Evolutionary conservation across 1,140 invertebrate genomes (phyloP).

Genomic region (Apis cerana): DNA sequence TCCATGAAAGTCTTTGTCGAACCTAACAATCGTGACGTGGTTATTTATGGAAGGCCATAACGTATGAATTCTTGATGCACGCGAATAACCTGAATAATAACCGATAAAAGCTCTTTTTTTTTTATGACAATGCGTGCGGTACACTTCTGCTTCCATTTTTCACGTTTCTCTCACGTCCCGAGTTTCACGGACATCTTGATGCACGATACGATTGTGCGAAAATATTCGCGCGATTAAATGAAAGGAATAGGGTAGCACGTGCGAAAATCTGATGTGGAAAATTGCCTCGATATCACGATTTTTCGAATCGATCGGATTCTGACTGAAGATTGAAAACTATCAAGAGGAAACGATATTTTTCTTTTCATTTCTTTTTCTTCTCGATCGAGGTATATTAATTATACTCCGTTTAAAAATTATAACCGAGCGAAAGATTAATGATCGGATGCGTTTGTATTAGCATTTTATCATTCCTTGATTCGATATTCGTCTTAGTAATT

Average conservation of each 20-base stretch:
- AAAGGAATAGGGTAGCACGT: neutral
- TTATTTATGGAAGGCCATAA: conserved; percentile 36
- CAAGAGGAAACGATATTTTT: neutral
- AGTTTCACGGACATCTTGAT: conserved; percentile 40
- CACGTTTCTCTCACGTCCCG: conserved; percentile 1
- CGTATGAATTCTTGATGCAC: conserved; percentile 35
- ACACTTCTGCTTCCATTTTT: conserved; percentile 31
- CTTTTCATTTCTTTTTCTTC: no score
- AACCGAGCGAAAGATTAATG: no score
- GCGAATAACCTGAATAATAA: conserved; percentile 10
- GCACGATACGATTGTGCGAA: neutral
- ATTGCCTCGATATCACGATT: no score
- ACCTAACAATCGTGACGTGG: conserved; percentile 14
- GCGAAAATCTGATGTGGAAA: conserved; percentile 15
- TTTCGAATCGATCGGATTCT: neutral
- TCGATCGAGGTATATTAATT: no score
- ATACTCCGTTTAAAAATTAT: no score
- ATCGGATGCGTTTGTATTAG: no score
- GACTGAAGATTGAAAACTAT: neutral
- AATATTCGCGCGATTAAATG: conserved; percentile 22
- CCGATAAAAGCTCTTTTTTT: neutral
- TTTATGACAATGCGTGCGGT: conserved; percentile 15
- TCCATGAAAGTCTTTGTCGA: conserved; percentile 11
- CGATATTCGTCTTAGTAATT: no score
- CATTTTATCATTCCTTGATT: no score